Base-by-base conservation (phyloP, 2,888 invertebrate genomes). In the Yponomeuta cagnagella region DNA sequence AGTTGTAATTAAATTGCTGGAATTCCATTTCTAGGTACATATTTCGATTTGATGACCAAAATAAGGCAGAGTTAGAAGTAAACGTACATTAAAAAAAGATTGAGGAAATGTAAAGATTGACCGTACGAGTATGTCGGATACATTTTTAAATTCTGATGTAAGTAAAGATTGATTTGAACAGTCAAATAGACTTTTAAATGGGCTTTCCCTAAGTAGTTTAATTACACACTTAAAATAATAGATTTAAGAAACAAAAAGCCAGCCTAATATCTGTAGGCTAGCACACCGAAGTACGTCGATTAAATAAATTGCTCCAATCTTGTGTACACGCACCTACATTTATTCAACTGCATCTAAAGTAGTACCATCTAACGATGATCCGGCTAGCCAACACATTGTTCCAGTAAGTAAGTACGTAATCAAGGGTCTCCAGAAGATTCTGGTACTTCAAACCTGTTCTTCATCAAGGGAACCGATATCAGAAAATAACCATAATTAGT, bases 301-400 rank as follows among this genome's bases (percentile, higher is more conserved):
- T 80, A 78, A 75, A 79, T 78, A 81, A 82, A 82, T 82, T 79
- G 77, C 76, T 74, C 75, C 77, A 78, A 79, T 76, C 75, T 76
- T 58, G 73, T 73, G 71, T 70, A 72, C 72, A 72, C 58, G 72
- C 67, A 70, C 77, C 77, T 75, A 77, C 70, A 72, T 72, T 65
- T 37, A 63, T 69, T 37, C 63, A n/a, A 63, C 63, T 48, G 63
- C 33, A 63, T 69, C 69, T 69, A 69, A 69, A 58, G 52, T 58
- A 58, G 52, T 58, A 58, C 52, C 15, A 15, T 58, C 15, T 58
- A 58, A 58, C 15, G 52, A 58, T 58, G 52, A 58, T 58, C 10
- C 30, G 1, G 4, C 10, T 31, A 10, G 30, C 64, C n/a, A 30
- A 15, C 12, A 15, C 12, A 15, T 58, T 15, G 52, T 58, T 43